Conservation (phyloP, 1,140 invertebrate genomes). For the Atta cephalotes region DNA sequence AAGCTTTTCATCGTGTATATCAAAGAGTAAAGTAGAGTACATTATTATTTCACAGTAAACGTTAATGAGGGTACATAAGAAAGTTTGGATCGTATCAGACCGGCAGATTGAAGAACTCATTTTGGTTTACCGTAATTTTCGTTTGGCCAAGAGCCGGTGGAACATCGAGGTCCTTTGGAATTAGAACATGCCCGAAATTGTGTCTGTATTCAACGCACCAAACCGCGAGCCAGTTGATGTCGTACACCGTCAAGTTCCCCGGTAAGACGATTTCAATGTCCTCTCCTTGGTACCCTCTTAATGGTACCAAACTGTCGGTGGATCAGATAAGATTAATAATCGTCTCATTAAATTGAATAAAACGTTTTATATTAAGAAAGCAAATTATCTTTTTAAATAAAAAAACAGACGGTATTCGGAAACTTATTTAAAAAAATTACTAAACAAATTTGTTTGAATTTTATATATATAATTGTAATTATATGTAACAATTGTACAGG, state of each 20-base stretch:
- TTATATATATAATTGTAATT: too few species aligned
- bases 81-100: constrained; percentile 38
- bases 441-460: too few species aligned
- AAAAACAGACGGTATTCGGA: too few species aligned
- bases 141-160: constrained; percentile 95
- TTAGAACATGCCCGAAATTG: constrained; percentile 96
- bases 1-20: constrained; percentile 52
- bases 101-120: constrained; percentile 63
- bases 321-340: constrained; percentile 42
- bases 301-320: constrained; percentile 89
- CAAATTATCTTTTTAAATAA: too few species aligned
- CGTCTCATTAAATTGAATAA: neutral
- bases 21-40: constrained; percentile 36
- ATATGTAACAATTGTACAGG: too few species aligned
- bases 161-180: constrained; percentile 95
- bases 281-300: constrained; percentile 94
- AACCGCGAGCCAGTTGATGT: constrained; percentile 96
- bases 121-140: constrained; percentile 93
- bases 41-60: constrained; percentile 54
- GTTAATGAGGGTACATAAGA: constrained; percentile 61
- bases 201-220: constrained; percentile 95
- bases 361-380: neutral
- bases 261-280: constrained; percentile 96
- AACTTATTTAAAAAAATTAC: too few species aligned
- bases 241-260: constrained; percentile 94